phyloP scores from a whole-genome alignment of 2,888 invertebrate genomes.

The Ichneumoninae sp. region DNA sequence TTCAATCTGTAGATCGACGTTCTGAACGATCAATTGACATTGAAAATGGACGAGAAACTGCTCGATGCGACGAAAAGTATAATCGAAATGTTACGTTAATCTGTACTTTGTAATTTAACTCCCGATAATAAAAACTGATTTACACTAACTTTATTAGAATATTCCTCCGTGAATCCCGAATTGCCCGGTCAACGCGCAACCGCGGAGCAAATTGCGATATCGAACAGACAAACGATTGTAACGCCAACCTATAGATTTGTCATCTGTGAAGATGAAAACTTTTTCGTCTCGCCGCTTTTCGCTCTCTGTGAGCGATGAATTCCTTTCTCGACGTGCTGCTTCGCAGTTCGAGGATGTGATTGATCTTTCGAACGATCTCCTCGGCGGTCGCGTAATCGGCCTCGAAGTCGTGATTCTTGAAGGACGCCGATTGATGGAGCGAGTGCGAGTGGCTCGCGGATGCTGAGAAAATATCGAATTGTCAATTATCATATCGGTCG shows the following conservation, averaged over 20 bases:
- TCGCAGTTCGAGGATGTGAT: slow-evolving; percentile 93
- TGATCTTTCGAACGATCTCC: slow-evolving; percentile 95
- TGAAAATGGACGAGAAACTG: slow-evolving; percentile 67
- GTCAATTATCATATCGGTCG: not conserved
- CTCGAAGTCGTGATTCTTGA: slow-evolving; percentile 96
- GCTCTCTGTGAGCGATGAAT: slow-evolving; percentile 91
- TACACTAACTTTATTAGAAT: slow-evolving; percentile 13
- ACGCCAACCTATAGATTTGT: slow-evolving; percentile 73
- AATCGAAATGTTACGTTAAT: slow-evolving; percentile 57
- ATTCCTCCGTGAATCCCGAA: not conserved
- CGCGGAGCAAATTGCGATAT: slow-evolving; percentile 9
- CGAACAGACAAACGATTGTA: slow-evolving; percentile 51
- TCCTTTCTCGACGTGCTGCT: slow-evolving; percentile 93
- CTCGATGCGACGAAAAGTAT: slow-evolving; percentile 62
- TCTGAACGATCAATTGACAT: slow-evolving; percentile 68
- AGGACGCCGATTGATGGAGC: slow-evolving; percentile 86
- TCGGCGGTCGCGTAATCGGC: slow-evolving; percentile 90
- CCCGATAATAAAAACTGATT: slow-evolving; percentile 3
- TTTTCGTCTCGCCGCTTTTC: slow-evolving; percentile 88
- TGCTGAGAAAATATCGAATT: slow-evolving; percentile 69
- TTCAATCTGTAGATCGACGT: slow-evolving; percentile 60
- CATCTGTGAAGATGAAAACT: slow-evolving; percentile 86
- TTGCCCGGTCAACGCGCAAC: not conserved
- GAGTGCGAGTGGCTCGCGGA: slow-evolving; percentile 77
- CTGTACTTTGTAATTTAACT: slow-evolving; percentile 3